Percentiles rank a stretch among this genome's conserved stretches.
Conservation (phyloP, 2,888 invertebrate species). For the Drosophila cyrtoloma region DNA sequence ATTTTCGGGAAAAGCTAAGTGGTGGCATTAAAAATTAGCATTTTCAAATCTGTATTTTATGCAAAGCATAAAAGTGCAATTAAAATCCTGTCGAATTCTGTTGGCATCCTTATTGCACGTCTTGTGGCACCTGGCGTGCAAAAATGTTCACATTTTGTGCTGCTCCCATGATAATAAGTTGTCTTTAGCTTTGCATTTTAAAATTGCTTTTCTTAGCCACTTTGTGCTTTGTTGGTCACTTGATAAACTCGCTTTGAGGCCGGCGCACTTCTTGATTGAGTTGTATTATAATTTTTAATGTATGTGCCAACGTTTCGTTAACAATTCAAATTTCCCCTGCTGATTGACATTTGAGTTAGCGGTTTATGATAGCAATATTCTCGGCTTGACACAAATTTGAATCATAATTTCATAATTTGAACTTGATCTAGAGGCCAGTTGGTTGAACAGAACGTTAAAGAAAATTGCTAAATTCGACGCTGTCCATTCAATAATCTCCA, state of each 20-base stretch:
- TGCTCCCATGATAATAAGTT: neutral
- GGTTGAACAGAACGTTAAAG: constrained; percentile 1
- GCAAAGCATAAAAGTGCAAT: neutral
- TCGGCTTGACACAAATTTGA: constrained; percentile 1
- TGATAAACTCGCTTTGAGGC: neutral
- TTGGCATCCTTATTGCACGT: neutral
- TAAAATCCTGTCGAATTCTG: neutral
- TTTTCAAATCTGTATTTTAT: neutral
- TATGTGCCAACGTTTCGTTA: constrained; percentile 19
- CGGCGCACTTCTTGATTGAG: constrained; percentile 11
- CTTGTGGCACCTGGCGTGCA: neutral
- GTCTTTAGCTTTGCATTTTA: constrained; percentile 27
- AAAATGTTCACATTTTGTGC: neutral
- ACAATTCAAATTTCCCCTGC: constrained; percentile 55
- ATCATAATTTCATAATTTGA: neutral
- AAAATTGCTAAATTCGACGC: neutral
- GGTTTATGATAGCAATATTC: neutral
- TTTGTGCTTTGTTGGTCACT: constrained; percentile 31
- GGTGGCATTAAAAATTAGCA: neutral
- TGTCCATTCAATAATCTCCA: constrained; percentile 17
- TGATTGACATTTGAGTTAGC: constrained; percentile 55
- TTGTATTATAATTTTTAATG: constrained; percentile 36
- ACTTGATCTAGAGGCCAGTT: neutral
- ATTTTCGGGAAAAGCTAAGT: neutral
- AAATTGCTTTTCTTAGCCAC: constrained; percentile 24